A percentile compares a stretch with the other conserved stretches of the same genome.
These are phyloP conservation scores for Actinia equina DNA, from an alignment of 64 coral and sea anemone genomes.

Conservation along the genomic window DNA sequence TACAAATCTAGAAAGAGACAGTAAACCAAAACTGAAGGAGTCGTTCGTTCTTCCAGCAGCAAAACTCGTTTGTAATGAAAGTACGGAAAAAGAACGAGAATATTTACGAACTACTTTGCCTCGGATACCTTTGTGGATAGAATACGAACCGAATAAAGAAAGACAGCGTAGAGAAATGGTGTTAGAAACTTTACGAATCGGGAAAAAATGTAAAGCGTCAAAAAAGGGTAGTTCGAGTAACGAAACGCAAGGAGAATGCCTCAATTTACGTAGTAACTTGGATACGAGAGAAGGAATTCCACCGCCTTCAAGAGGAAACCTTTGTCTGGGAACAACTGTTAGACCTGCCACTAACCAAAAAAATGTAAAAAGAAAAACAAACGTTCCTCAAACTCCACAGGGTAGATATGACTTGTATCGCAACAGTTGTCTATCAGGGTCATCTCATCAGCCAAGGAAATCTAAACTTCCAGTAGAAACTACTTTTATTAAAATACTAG, in stretches of 20 bases:
- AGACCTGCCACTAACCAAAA: background rate
- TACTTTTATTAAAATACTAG: slow-evolving; percentile 50
- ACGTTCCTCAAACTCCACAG: background rate
- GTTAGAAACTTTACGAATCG: slow-evolving; percentile 21
- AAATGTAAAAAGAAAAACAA: slow-evolving; percentile 6
- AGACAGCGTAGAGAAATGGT: background rate
- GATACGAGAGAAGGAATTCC: background rate
- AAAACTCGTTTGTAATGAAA: background rate
- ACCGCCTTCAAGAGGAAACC: slow-evolving; percentile 18
- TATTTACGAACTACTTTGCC: background rate
- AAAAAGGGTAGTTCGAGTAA: background rate
- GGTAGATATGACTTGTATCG: slow-evolving; percentile 27
- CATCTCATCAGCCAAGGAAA: background rate
- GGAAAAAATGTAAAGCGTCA: slow-evolving; percentile 1
- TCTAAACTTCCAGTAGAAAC: slow-evolving; percentile 9
- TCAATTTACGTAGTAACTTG: background rate
- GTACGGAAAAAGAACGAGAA: background rate
- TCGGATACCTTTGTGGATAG: slow-evolving; percentile 6
- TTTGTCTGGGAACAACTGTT: slow-evolving; percentile 35
- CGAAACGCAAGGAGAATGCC: background rate
- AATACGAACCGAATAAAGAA: slow-evolving; percentile 5
- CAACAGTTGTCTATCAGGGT: background rate
- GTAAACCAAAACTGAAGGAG: background rate
- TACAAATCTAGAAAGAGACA: background rate
- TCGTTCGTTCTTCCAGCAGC: slow-evolving; percentile 11